Conservation (phyloP, 2,113 vertebrate genomes). For the Tor tambroides region DNA sequence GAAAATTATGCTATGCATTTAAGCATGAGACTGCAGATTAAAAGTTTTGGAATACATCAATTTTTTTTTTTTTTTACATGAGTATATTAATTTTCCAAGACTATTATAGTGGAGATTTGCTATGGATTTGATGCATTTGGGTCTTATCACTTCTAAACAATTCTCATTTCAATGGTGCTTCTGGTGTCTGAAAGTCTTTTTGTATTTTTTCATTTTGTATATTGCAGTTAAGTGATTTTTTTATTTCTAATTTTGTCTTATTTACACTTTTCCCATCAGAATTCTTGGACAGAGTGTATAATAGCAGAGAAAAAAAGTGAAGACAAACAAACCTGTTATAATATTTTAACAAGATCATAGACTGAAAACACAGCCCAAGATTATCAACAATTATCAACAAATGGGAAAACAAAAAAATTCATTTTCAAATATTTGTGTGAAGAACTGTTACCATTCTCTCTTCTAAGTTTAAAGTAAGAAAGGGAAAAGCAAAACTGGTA, state of each 20-base stretch:
- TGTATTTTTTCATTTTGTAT: background rate
- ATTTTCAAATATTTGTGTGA: background rate
- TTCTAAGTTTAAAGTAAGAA: background rate
- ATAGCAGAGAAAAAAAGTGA: background rate
- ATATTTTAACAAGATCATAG: background rate
- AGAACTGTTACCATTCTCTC: background rate
- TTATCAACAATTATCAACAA: background rate
- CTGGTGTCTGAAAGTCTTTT: background rate
- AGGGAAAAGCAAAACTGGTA: background rate
- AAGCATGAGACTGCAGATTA: background rate
- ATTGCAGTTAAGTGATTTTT: background rate
- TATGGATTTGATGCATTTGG: background rate
- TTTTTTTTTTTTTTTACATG: background rate
- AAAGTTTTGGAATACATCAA: background rate
- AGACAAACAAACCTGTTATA: background rate
- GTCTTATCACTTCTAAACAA: background rate
- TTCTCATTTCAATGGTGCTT: background rate
- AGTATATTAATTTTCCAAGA: background rate
- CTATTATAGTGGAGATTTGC: background rate
- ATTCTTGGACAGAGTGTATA: background rate
- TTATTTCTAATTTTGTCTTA: background rate
- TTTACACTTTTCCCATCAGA: background rate
- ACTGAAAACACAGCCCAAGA: background rate
- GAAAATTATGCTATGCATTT: background rate
- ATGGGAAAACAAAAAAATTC: background rate